Percentiles rank a stretch among this genome's conserved stretches.
These are phyloP conservation scores for Dolichoris vasculosae DNA, from an alignment of 1,140 invertebrate species.

Conservation along the genomic window DNA sequence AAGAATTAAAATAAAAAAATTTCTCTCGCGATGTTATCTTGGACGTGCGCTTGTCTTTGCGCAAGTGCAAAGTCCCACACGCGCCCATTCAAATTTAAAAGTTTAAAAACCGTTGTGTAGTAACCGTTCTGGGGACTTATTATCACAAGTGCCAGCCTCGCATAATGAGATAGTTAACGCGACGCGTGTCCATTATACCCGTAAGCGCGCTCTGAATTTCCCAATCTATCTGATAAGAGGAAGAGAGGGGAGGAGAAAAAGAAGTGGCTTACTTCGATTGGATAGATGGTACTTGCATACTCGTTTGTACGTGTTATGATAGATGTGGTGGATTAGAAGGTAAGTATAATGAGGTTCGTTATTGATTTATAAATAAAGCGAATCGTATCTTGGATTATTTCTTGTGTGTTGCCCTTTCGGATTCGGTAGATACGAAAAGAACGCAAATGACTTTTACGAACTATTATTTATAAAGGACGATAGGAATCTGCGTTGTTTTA, in stretches of 20 bases:
- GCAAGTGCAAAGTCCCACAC: background rate
- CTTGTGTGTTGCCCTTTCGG: too few species aligned
- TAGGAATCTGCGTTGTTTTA: too few species aligned
- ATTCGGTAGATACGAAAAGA: too few species aligned
- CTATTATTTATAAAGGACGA: too few species aligned
- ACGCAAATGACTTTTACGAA: too few species aligned
- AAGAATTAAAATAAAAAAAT: background rate
- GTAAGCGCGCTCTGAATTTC: background rate
- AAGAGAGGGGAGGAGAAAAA: background rate
- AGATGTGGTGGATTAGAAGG: too few species aligned
- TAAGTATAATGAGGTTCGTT: too few species aligned
- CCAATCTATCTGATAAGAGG: conserved; percentile 2
- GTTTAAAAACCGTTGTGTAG: conserved; percentile 17
- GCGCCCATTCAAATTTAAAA: conserved; percentile 29
- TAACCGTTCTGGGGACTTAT: conserved; percentile 13
- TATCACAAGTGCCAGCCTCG: conserved; percentile 2
- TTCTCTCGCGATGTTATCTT: conserved; percentile 35
- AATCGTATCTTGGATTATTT: too few species aligned
- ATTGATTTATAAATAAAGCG: too few species aligned
- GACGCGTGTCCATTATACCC: conserved; percentile 28
- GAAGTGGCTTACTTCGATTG: background rate
- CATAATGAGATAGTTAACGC: conserved; percentile 47
- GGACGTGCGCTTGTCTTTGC: background rate
- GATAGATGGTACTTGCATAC: too few species aligned
- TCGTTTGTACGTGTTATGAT: too few species aligned